These are phyloP conservation scores for Platanista minor DNA, from an alignment of 2,113 vertebrate species.

Conservation along the genomic window DNA sequence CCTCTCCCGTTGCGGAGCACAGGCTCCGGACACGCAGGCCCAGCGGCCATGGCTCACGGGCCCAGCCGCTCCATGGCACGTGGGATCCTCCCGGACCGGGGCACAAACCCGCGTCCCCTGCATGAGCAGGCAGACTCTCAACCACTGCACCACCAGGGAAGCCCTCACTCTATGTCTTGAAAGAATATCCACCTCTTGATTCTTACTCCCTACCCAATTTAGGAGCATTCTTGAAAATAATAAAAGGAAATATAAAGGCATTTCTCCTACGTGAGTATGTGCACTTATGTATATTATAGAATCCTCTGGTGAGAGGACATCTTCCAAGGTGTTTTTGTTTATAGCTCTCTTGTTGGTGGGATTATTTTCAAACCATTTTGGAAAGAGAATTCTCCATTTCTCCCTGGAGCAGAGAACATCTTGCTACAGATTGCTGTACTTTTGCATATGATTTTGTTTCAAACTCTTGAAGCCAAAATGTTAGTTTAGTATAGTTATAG, in stretches of 20 bases:
- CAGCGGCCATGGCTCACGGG: too few relatives aligned
- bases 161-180: too few relatives aligned
- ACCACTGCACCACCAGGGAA: too few relatives aligned
- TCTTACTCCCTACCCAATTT: not conserved
- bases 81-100: too few relatives aligned
- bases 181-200: conserved; percentile 20
- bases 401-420: not conserved
- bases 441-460: not conserved
- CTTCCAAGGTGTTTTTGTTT: not conserved
- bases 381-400: not conserved
- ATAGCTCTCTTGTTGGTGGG: not conserved
- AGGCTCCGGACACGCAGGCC: too few relatives aligned
- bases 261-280: not conserved
- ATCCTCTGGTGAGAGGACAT: not conserved
- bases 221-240: conserved; percentile 18
- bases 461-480: not conserved
- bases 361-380: not conserved
- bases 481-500: not conserved
- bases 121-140: too few relatives aligned
- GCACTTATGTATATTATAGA: not conserved
- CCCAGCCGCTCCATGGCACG: too few relatives aligned
- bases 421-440: not conserved
- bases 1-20: too few relatives aligned
- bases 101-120: too few relatives aligned
- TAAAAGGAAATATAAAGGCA: not conserved